Base-by-base conservation (phyloP, 2,797 vertebrate genomes). In the Argyrosomus regius region DNA sequence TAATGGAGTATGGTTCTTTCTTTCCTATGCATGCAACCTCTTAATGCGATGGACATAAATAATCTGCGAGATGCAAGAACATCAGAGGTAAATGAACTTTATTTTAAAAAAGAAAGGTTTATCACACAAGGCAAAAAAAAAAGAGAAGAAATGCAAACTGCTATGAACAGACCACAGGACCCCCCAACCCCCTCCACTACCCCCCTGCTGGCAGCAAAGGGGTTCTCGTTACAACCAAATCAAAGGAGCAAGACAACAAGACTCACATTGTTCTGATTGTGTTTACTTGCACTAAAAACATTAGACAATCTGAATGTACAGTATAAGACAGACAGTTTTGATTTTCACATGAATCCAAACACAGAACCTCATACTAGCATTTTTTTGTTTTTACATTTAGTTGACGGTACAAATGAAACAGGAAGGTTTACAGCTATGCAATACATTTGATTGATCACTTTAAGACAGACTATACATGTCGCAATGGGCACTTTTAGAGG, bases 61-160 rank as follows among this genome's bases (percentile, higher is more conserved):
- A 39, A 84, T 72, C 18, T 31, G 45, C 60, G 80, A 80, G 46
- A 72, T 12, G 54, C 64, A 68, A 61, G 20, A 83, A 64, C 24
- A 13, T 86, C 83, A 79, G 82, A 95, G 96, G 96, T 96, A 96
- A 98, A 96, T 93, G 62, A 93, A 93, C 95, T 98, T 99, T 98
- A 98, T 98, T 98, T 97, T 94, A 96, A 94, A 95, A 97, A 97
- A 94, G 96, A 97, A 96, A 92, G 94, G 95, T 95, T 97, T 96
- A 93, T 97, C 97, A 96, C 96, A 96, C 96, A 97, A 99, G 96
- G 96, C 95, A 96, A 96, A 94, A 96, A 93, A 94, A 35, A 35
- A 9, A 94, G 92, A 95, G 92, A 97, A 97, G 93, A 96, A 89
- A 90, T 91, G 96, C 95, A 97, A 96, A 98, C 95, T 94, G 94